A percentile compares a stretch with the other conserved stretches of the same genome.
These are phyloP conservation scores for Nezara viridula DNA, from an alignment of 2,888 invertebrate genomes.

Conservation along the genomic window DNA sequence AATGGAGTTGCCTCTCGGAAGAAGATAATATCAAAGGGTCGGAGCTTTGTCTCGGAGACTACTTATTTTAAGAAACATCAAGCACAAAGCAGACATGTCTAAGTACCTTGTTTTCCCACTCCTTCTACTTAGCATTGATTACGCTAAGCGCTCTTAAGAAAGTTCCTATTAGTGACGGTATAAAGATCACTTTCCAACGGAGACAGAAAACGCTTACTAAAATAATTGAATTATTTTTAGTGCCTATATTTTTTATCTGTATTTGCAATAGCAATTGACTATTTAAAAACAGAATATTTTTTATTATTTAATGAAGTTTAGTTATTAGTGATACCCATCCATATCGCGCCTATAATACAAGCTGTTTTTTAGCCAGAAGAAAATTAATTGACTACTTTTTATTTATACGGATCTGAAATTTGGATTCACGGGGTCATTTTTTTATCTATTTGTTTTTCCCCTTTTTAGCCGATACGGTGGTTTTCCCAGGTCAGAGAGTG, in stretches of 20 bases:
- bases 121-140: conserved; percentile 28
- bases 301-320: not conserved
- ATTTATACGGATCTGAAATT: no score
- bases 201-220: not conserved
- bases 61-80: conserved; percentile 35
- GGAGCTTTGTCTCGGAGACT: not conserved
- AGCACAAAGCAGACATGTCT: conserved; percentile 33
- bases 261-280: not conserved
- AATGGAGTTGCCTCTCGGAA: not conserved
- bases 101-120: not conserved
- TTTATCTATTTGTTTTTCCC: no score
- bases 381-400: no score
- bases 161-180: conserved; percentile 3
- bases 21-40: not conserved
- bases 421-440: no score
- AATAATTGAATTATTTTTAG: not conserved
- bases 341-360: no score
- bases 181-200: not conserved
- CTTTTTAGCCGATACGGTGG: no score
- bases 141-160: conserved; percentile 2
- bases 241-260: not conserved
- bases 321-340: no score
- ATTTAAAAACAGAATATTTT: not conserved
- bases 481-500: no score
- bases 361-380: no score